Percentiles rank a stretch among this genome's conserved stretches.
phyloP scores from a whole-genome alignment of 2,888 invertebrate species.

The Cheilosia vulpina region DNA sequence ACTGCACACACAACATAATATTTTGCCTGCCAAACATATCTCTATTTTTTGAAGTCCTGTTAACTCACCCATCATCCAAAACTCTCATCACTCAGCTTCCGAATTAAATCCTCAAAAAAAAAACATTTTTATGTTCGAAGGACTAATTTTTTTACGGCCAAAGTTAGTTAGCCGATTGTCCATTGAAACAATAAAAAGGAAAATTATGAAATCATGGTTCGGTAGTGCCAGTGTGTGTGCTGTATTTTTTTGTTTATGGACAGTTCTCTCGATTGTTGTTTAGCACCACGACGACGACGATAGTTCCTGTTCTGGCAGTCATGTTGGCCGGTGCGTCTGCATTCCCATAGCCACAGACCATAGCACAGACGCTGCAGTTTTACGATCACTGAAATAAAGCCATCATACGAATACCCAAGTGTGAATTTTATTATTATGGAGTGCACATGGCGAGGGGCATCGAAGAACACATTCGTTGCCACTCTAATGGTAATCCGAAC shows the following conservation, averaged over 20 bases:
- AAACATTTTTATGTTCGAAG: constrained; percentile 7
- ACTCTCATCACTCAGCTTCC: constrained; percentile 19
- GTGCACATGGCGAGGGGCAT: constrained; percentile 50
- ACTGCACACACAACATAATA: too few relatives aligned
- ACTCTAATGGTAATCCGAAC: constrained; percentile 61
- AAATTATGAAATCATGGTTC: constrained; percentile 63
- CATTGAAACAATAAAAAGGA: constrained; percentile 53
- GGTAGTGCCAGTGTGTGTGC: constrained; percentile 12
- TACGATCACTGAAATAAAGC: constrained; percentile 61
- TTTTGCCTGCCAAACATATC: too few relatives aligned
- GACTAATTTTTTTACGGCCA: neutral
- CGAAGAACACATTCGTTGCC: constrained; percentile 19
- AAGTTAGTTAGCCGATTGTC: constrained; percentile 30
- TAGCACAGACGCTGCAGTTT: constrained; percentile 29
- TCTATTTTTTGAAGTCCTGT: neutral
- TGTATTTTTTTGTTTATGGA: constrained; percentile 6
- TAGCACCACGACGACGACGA: constrained; percentile 40
- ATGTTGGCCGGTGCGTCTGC: constrained; percentile 55
- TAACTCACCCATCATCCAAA: neutral
- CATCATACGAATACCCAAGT: constrained; percentile 70
- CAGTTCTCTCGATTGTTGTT: constrained; percentile 44
- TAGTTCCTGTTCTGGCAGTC: constrained; percentile 58
- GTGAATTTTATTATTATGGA: constrained; percentile 74
- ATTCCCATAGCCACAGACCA: constrained; percentile 1
- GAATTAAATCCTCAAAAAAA: constrained; percentile 24